Conservation (phyloP, 2,888 invertebrate species). For the Diarsia mendica region DNA sequence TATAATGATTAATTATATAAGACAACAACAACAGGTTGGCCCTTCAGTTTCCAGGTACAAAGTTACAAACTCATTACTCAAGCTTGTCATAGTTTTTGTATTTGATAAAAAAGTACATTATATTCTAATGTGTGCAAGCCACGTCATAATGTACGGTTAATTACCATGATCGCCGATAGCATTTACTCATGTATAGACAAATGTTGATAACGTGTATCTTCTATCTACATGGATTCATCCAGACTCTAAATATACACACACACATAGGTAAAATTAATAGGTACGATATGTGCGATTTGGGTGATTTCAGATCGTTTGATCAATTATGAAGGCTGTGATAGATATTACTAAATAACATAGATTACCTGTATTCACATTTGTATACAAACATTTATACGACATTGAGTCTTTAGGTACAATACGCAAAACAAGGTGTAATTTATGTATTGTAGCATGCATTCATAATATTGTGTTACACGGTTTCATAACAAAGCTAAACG, state of each 20-base stretch:
- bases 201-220: slow-evolving; percentile 4
- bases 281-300: neutral
- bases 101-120: slow-evolving; percentile 10
- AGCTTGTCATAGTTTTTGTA: slow-evolving; percentile 12
- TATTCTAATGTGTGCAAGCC: slow-evolving; percentile 7
- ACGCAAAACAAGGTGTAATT: slow-evolving; percentile 28
- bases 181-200: slow-evolving; percentile 17
- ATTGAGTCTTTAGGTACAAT: slow-evolving; percentile 14
- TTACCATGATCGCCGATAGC: slow-evolving; percentile 17
- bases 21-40: neutral
- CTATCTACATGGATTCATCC: neutral
- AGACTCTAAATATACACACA: neutral
- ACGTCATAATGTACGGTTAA: slow-evolving; percentile 11
- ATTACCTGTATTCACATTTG: slow-evolving; percentile 28
- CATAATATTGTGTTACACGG: slow-evolving; percentile 12
- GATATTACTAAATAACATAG: slow-evolving; percentile 14
- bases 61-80: slow-evolving; percentile 1
- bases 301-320: neutral
- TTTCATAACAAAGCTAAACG: slow-evolving; percentile 10
- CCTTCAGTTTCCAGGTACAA: slow-evolving; percentile 10
- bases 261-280: neutral
- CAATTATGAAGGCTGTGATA: slow-evolving; percentile 8
- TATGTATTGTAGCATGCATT: slow-evolving; percentile 5
- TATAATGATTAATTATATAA: no score
- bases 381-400: slow-evolving; percentile 32